Evolutionary conservation across 1,140 invertebrate species (phyloP).

Genomic region (Drosophila lowei): DNA sequence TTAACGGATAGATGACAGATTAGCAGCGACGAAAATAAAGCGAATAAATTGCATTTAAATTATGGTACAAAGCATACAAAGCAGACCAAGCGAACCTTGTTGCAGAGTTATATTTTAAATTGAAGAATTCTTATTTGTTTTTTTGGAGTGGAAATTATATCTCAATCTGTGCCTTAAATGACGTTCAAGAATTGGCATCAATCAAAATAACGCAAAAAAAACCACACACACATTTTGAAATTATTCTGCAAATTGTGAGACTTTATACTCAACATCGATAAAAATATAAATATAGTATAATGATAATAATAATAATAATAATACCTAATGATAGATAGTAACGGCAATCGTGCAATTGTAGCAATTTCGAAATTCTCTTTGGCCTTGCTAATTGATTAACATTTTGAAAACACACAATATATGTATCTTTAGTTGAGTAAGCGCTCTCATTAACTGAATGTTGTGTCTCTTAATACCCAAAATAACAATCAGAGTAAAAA

Average conservation of each 20-base stretch:
- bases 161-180: conserved; percentile 62
- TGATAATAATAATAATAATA: conserved; percentile 43
- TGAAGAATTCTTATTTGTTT: conserved; percentile 61
- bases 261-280: conserved; percentile 59
- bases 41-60: conserved; percentile 73
- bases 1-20: conserved; percentile 32
- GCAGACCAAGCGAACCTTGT: conserved; percentile 1
- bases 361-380: conserved; percentile 52
- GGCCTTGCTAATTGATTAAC: conserved; percentile 44
- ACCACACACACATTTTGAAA: conserved; percentile 52
- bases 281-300: conserved; percentile 25
- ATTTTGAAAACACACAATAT: conserved; percentile 25
- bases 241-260: conserved; percentile 51
- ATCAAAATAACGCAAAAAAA: conserved; percentile 45
- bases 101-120: conserved; percentile 63
- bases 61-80: conserved; percentile 66
- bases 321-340: conserved; percentile 46
- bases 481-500: conserved; percentile 42
- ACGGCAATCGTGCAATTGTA: conserved; percentile 78
- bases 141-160: conserved; percentile 28
- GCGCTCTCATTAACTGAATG: conserved; percentile 39
- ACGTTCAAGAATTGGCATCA: conserved; percentile 31
- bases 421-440: conserved; percentile 31
- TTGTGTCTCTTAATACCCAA: conserved; percentile 50
- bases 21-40: conserved; percentile 24